Conservation (phyloP, 2,797 vertebrate species). For the Selene dorsalis region DNA sequence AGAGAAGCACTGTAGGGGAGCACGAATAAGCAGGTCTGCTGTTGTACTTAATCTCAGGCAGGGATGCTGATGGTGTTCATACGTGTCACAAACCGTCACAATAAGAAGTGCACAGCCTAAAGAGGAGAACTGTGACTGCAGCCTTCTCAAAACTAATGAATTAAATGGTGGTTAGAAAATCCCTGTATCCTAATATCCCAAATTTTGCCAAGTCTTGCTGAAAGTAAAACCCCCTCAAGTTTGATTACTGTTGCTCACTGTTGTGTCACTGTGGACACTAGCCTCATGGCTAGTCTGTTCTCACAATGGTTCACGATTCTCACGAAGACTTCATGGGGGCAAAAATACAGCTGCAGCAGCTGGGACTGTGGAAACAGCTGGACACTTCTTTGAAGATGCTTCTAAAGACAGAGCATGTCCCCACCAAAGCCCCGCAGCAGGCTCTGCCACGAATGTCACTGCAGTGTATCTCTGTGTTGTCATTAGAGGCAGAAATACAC, state of each 20-base stretch:
- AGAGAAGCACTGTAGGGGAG: neutral
- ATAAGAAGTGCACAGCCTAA: neutral
- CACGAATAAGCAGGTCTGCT: constrained; percentile 17
- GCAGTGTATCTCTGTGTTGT: constrained; percentile 17
- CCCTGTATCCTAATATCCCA: neutral
- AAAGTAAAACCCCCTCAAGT: neutral
- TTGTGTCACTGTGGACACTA: constrained; percentile 15
- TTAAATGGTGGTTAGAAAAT: neutral
- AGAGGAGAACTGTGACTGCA: neutral
- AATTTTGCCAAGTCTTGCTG: neutral
- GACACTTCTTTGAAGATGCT: constrained; percentile 41
- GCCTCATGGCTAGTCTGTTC: constrained; percentile 7
- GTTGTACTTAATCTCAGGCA: neutral
- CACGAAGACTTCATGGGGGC: neutral
- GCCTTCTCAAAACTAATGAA: neutral
- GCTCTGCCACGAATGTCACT: constrained; percentile 1
- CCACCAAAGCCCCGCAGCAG: constrained; percentile 26
- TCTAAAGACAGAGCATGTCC: constrained; percentile 33
- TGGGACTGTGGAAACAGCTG: constrained; percentile 41
- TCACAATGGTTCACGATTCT: constrained; percentile 20
- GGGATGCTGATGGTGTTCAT: constrained; percentile 17
- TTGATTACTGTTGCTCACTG: constrained; percentile 16
- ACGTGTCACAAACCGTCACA: neutral
- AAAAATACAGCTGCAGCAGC: constrained; percentile 23
- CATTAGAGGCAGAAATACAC: constrained; percentile 5